Conservation (phyloP, 92 coral and sea anemone species). For the Desmophyllum pertusum region DNA sequence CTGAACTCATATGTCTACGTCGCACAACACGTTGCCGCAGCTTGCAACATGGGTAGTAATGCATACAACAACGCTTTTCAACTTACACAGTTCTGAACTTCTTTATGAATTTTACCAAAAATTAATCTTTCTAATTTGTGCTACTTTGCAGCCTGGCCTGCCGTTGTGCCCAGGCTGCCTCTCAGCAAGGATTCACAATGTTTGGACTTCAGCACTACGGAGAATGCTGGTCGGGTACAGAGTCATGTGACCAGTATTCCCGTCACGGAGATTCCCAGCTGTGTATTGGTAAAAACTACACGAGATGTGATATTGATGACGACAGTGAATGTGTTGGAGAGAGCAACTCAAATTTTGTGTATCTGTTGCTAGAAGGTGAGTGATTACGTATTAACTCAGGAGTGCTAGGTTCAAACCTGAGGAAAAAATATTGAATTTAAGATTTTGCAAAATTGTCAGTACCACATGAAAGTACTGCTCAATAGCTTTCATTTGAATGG, state of each 20-base stretch:
- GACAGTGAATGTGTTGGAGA: conserved; percentile 59
- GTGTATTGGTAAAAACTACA: conserved; percentile 48
- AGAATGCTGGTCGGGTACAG: conserved; percentile 63
- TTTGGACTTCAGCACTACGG: conserved; percentile 70
- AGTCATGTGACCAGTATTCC: conserved; percentile 28
- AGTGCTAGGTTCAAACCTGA: too few species aligned
- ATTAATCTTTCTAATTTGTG: background rate
- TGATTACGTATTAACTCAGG: too few species aligned
- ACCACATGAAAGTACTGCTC: too few species aligned
- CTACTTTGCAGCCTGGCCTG: conserved; percentile 45
- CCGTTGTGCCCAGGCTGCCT: conserved; percentile 59
- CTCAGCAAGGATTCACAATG: conserved; percentile 43
- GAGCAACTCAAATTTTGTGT: conserved; percentile 58
- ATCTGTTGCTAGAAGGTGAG: conserved; percentile 55
- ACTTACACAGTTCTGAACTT: too few species aligned
- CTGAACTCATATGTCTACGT: too few species aligned
- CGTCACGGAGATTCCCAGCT: conserved; percentile 44
- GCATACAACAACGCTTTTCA: too few species aligned
- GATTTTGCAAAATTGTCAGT: too few species aligned
- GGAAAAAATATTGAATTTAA: too few species aligned
- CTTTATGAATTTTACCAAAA: background rate
- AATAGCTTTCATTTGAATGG: too few species aligned
- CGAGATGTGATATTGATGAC: conserved; percentile 27
- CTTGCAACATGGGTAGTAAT: too few species aligned
- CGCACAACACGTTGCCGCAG: too few species aligned